Base-by-base conservation (phyloP, 2,888 invertebrate genomes). In the Harpagoxenus sublaevis region DNA sequence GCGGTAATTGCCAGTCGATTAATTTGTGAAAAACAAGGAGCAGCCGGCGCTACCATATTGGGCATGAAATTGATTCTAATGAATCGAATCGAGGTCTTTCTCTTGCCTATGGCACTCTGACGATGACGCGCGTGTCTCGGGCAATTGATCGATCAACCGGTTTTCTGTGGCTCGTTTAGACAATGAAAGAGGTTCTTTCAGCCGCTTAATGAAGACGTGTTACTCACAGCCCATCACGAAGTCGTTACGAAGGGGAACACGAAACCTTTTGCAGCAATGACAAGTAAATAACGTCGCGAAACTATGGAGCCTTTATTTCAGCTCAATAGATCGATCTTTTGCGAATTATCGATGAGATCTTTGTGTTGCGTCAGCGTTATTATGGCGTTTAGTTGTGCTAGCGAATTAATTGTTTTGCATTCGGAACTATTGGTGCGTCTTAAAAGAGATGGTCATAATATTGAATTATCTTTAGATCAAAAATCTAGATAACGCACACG, bases 21-120 rank as follows among this genome's bases (percentile, higher is more conserved):
- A 94, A 94, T 94, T 94, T 93, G 89, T 89, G 88, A 89, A 90
- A 91, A 90, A 89, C 87, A 89, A 92, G 89, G 84, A 89, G 86
- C 89, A 89, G 90, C 88, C 88, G 91, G 90, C 83, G 73, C 83
- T 73, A 42, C 90, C 89, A 86, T 87, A 87, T 85, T 84, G 89
- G 84, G 84, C 89, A 87, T 88, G 88, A 90, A 91, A 91, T 91
- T 88, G 91, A 89, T 85, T 86, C 81, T 87, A 89, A 87, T 77
- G 85, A 88, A 89, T 90, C 78, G 86, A 73, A 68, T 71, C 81
- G 68, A 53, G 18, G 45, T 81, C 75, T 66, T 51, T 82, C 71
- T 23, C 84, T 35, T 73, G 31, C 39, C 23, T 66, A 79, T n/a
- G 83, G 70, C 83, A 62, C 57, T 84, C 51, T 51, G 45, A 48